Evolutionary conservation across 1,140 invertebrate species (phyloP).

Genomic region (Cherax destructor): DNA sequence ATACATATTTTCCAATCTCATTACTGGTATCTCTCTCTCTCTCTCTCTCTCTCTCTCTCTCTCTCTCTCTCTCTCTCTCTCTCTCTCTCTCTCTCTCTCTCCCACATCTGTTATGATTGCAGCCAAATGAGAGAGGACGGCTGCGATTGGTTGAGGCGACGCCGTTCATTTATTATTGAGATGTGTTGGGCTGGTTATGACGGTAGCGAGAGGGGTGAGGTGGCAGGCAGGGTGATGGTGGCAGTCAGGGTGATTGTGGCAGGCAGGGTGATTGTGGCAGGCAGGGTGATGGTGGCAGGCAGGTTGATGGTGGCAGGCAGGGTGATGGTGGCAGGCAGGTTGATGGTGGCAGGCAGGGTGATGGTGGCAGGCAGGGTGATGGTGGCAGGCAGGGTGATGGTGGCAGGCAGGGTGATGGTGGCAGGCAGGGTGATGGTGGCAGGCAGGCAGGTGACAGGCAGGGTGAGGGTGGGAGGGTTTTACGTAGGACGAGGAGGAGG

Average conservation of each 20-base stretch:
- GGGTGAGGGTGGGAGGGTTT: too few species aligned
- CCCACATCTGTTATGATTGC: conserved; percentile 42
- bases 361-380: too few species aligned
- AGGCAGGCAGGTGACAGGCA: neutral
- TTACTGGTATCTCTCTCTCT: neutral
- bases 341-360: too few species aligned
- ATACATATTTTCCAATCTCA: neutral
- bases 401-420: too few species aligned
- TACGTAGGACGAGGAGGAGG: neutral
- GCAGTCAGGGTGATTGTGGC: too few species aligned
- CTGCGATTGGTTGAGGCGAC: conserved; percentile 21
- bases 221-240: neutral
- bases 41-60: conserved; percentile 29
- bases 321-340: too few species aligned
- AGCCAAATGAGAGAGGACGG: neutral
- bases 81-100: conserved; percentile 27
- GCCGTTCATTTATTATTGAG: conserved; percentile 43
- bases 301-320: too few species aligned
- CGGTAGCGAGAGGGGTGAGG: neutral
- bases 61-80: conserved; percentile 22
- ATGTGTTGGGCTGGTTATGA: conserved; percentile 37
- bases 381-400: too few species aligned
- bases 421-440: neutral
- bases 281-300: neutral
- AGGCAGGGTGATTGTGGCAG: too few species aligned